Conservation (phyloP, 1,140 invertebrate species). For the Drosophila nebulosa region DNA sequence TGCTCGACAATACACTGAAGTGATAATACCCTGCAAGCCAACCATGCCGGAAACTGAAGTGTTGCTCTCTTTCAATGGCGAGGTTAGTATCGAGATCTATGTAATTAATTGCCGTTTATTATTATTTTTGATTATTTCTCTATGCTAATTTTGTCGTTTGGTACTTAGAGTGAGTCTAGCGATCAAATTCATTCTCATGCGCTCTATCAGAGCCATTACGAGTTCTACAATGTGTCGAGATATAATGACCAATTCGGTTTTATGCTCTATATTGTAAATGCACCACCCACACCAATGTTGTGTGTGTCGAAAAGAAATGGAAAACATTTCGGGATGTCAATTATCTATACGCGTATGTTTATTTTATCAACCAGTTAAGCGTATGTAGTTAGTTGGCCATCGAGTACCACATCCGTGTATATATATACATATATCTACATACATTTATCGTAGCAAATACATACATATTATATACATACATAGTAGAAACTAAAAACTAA, state of each 20-base stretch:
- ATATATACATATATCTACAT: slow-evolving; percentile 9
- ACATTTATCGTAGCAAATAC: neutral
- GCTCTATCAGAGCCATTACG: slow-evolving; percentile 8
- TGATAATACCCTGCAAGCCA: slow-evolving; percentile 86
- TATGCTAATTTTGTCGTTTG: slow-evolving; percentile 2
- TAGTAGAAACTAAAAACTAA: neutral
- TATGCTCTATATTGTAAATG: slow-evolving; percentile 32
- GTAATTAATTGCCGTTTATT: neutral
- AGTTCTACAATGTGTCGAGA: slow-evolving; percentile 29
- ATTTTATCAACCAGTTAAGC: neutral
- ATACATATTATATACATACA: neutral
- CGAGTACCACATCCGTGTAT: neutral
- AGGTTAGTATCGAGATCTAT: slow-evolving; percentile 35
- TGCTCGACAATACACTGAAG: slow-evolving; percentile 79
- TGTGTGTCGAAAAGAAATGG: slow-evolving; percentile 1
- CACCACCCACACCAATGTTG: neutral
- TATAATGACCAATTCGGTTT: slow-evolving; percentile 50
- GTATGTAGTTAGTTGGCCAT: slow-evolving; percentile 23
- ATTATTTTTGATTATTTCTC: neutral
- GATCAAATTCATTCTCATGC: slow-evolving; percentile 28
- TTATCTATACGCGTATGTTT: slow-evolving; percentile 42
- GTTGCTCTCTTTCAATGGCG: slow-evolving; percentile 80
- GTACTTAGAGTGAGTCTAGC: neutral
- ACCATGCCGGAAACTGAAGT: slow-evolving; percentile 85
- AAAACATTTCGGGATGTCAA: neutral